Conservation (phyloP, 2,888 invertebrate genomes). For the Doris montereyensis region DNA sequence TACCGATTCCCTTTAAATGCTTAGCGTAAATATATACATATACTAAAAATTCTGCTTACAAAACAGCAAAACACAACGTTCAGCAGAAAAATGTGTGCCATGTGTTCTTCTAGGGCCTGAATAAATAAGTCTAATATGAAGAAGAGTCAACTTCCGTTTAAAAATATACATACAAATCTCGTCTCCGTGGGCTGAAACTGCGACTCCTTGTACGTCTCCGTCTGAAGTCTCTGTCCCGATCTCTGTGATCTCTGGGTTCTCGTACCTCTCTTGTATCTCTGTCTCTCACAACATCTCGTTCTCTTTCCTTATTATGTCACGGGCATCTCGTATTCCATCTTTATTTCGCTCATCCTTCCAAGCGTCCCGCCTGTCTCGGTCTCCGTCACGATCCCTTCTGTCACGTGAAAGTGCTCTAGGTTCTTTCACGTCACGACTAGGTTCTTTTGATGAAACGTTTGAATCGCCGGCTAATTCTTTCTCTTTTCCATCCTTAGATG, state of each 20-base stretch:
- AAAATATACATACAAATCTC: constrained; percentile 41
- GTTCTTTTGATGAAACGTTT: constrained; percentile 1
- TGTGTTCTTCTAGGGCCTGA: no score
- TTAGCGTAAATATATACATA: neutral
- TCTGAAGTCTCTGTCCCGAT: constrained; percentile 34
- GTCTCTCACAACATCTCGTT: neutral
- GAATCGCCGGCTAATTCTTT: neutral
- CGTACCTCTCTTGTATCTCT: constrained; percentile 40
- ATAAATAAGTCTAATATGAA: no score
- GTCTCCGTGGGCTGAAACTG: constrained; percentile 43
- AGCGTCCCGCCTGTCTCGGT: constrained; percentile 39
- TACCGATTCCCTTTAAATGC: no score
- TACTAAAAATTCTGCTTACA: neutral
- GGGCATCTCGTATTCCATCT: constrained; percentile 32
- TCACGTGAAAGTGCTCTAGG: constrained; percentile 29
- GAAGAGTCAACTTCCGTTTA: no score
- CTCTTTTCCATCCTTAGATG: neutral
- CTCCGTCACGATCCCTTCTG: constrained; percentile 32
- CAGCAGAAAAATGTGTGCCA: no score
- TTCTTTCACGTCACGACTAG: constrained; percentile 22
- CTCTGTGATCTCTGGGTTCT: constrained; percentile 34
- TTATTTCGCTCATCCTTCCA: constrained; percentile 32
- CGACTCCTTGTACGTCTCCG: constrained; percentile 42
- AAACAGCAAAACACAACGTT: no score
- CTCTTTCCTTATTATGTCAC: constrained; percentile 32